Conservation (phyloP, 2,113 vertebrate species). For the Dolichallabes microphthalmus region DNA sequence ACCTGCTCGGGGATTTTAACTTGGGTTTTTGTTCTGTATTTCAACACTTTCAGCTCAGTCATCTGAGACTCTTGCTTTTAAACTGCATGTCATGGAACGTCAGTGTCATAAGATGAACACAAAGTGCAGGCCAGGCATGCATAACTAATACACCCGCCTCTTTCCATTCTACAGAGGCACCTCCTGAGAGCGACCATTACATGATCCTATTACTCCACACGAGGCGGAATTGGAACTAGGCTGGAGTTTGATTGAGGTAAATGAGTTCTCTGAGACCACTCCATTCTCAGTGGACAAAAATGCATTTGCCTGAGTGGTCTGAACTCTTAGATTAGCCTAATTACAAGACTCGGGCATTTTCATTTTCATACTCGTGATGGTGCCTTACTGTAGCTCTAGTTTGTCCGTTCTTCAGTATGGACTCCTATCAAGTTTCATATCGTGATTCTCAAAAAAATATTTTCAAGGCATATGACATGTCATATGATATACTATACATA, state of each 20-base stretch:
- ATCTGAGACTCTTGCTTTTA: constrained; percentile 23
- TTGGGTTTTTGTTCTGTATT: constrained; percentile 27
- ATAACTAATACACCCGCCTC: constrained; percentile 10
- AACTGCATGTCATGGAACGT: constrained; percentile 37
- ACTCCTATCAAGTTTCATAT: not conserved
- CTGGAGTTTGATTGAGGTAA: constrained; percentile 11
- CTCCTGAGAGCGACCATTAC: constrained; percentile 9
- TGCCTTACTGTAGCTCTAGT: not conserved
- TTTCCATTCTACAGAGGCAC: not conserved
- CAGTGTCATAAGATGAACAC: constrained; percentile 14
- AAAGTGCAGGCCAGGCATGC: constrained; percentile 5
- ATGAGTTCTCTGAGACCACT: constrained; percentile 2
- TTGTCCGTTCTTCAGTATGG: not conserved
- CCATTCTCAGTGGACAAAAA: not conserved
- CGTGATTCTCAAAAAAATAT: not conserved
- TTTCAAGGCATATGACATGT: not conserved
- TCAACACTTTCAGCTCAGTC: constrained; percentile 23
- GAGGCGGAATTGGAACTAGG: not conserved
- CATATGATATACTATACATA: too few relatives aligned
- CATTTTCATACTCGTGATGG: not conserved
- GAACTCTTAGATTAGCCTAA: not conserved
- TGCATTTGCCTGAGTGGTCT: not conserved
- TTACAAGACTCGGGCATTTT: not conserved
- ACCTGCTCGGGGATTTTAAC: constrained; percentile 31
- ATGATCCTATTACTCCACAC: not conserved